phyloP scores from a whole-genome alignment of 2,888 invertebrate genomes.

The Xylota segnis region DNA sequence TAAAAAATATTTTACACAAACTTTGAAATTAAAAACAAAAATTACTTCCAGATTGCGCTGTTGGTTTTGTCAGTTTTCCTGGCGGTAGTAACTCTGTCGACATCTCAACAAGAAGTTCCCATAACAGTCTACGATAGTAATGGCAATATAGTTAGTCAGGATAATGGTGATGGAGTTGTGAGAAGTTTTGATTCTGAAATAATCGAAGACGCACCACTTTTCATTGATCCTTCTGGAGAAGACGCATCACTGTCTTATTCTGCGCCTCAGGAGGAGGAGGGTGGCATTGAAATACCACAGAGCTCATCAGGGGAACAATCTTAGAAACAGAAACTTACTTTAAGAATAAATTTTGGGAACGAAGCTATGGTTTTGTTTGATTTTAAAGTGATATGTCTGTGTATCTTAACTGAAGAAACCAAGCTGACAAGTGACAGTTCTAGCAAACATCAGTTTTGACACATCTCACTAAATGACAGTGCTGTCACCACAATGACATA shows the following conservation, averaged over 20 bases:
- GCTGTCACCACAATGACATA: too few relatives aligned
- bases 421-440: too few relatives aligned
- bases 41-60: slow-evolving; percentile 10
- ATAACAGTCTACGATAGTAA: slow-evolving; percentile 15
- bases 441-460: too few relatives aligned
- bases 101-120: not conserved
- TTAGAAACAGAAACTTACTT: not conserved
- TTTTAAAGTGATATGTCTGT: too few relatives aligned
- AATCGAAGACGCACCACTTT: slow-evolving; percentile 1
- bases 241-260: not conserved
- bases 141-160: slow-evolving; percentile 7
- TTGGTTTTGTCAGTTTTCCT: slow-evolving; percentile 12
- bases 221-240: not conserved
- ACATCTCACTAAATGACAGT: not conserved
- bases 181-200: slow-evolving; percentile 4
- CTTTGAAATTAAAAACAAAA: not conserved
- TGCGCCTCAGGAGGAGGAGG: not conserved
- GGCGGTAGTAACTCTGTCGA: slow-evolving; percentile 1
- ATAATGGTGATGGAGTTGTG: slow-evolving; percentile 9
- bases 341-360: not conserved
- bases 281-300: not conserved
- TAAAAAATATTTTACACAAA: not conserved
- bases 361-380: not conserved
- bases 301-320: not conserved
- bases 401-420: too few relatives aligned